These are phyloP conservation scores for Papilio dardanus DNA, from an alignment of 1,140 invertebrate species.

Conservation along the genomic window DNA sequence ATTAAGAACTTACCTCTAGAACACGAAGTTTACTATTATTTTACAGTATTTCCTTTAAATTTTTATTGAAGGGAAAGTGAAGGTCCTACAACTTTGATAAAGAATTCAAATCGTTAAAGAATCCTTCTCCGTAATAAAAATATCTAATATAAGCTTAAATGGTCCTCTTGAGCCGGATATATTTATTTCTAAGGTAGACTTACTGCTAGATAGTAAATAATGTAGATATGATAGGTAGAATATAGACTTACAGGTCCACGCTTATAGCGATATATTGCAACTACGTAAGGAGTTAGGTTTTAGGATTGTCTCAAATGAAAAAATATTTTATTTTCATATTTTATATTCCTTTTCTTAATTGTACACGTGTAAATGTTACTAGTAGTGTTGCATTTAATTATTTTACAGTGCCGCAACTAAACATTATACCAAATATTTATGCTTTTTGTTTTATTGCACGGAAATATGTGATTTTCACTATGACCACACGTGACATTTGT, in stretches of 20 bases:
- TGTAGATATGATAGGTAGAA: too few species aligned
- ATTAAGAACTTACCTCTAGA: neutral
- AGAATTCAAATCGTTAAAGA: too few species aligned
- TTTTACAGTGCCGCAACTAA: slow-evolving; percentile 54
- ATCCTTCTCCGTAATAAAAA: too few species aligned
- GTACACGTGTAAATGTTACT: slow-evolving; percentile 54
- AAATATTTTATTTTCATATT: neutral
- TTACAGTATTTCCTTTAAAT: neutral
- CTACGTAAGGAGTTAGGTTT: neutral
- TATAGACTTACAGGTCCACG: too few species aligned
- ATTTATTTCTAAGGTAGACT: too few species aligned
- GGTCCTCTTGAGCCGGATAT: neutral
- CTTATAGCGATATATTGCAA: too few species aligned
- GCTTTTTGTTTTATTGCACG: slow-evolving; percentile 28
- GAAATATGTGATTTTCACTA: slow-evolving; percentile 49
- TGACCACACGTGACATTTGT: neutral
- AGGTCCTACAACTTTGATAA: too few species aligned
- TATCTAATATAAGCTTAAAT: neutral
- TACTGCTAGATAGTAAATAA: too few species aligned
- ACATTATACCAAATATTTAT: slow-evolving; percentile 29
- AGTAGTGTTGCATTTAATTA: slow-evolving; percentile 44
- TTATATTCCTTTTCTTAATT: slow-evolving; percentile 36
- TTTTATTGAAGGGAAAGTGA: too few species aligned
- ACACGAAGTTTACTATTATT: neutral
- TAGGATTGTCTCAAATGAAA: neutral